Evolutionary conservation across 1,140 invertebrate genomes (phyloP).

Genomic region (Scaptomyza pallida): DNA sequence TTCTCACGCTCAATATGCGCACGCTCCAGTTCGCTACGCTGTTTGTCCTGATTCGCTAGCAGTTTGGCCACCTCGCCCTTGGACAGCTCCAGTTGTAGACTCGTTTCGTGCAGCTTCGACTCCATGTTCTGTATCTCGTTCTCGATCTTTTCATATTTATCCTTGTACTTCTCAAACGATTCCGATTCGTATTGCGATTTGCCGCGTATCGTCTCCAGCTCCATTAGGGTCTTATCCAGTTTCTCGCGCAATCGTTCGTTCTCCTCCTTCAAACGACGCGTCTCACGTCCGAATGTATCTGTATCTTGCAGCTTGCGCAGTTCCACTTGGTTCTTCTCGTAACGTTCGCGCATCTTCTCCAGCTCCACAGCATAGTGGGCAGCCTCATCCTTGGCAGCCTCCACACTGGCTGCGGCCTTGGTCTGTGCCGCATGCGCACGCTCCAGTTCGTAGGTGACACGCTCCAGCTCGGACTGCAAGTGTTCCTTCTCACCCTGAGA

Average conservation of each 20-base stretch:
- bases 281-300: slow-evolving; percentile 88
- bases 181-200: slow-evolving; percentile 96
- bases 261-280: slow-evolving; percentile 91
- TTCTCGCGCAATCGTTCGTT: slow-evolving; percentile 92
- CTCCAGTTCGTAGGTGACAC: slow-evolving; percentile 93
- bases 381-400: slow-evolving; percentile 95
- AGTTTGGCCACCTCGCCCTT: slow-evolving; percentile 91
- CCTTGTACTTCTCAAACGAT: slow-evolving; percentile 91
- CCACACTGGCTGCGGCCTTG: slow-evolving; percentile 92
- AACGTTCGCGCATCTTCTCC: slow-evolving; percentile 95
- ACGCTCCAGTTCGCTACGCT: slow-evolving; percentile 90
- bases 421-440: slow-evolving; percentile 91
- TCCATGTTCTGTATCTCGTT: slow-evolving; percentile 91
- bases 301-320: slow-evolving; percentile 91
- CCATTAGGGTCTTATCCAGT: slow-evolving; percentile 91
- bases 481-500: slow-evolving; percentile 94
- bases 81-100: slow-evolving; percentile 91
- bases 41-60: slow-evolving; percentile 89
- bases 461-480: slow-evolving; percentile 91
- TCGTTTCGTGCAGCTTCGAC: slow-evolving; percentile 90
- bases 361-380: slow-evolving; percentile 93
- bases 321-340: slow-evolving; percentile 93
- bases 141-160: slow-evolving; percentile 90
- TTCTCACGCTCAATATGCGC: slow-evolving; percentile 94
- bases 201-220: slow-evolving; percentile 91